Percentiles rank a stretch among this genome's conserved stretches.
Conservation (phyloP, 1,140 invertebrate species). For the Pectinophora gossypiella region DNA sequence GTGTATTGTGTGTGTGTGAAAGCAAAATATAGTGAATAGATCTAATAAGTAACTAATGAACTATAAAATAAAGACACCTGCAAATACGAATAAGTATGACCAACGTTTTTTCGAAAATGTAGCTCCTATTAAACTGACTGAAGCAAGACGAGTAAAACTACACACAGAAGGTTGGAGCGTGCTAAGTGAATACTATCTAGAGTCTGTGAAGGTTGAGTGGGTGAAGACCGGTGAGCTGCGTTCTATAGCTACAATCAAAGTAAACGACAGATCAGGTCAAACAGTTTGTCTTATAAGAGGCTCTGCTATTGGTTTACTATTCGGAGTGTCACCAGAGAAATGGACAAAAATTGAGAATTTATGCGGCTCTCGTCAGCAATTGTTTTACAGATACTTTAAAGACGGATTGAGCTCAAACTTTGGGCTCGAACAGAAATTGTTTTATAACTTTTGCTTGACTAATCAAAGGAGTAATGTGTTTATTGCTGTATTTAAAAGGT, state of each 20-base stretch:
- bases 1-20: no score
- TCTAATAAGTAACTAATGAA: no score
- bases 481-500: conserved; percentile 41
- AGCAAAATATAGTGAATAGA: no score
- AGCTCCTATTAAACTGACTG: conserved; percentile 46
- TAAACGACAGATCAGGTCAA: conserved; percentile 50
- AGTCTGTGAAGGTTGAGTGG: conserved; percentile 60
- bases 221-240: conserved; percentile 25
- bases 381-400: conserved; percentile 65
- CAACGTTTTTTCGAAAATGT: conserved; percentile 30
- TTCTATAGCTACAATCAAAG: conserved; percentile 46
- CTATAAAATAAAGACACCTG: no score
- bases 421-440: conserved; percentile 52
- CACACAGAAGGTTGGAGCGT: conserved; percentile 46
- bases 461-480: conserved; percentile 47
- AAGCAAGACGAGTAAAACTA: conserved; percentile 37
- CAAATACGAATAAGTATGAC: no score
- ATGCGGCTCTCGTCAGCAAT: conserved; percentile 35
- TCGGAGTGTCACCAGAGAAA: conserved; percentile 43
- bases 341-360: conserved; percentile 57
- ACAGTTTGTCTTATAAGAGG: conserved; percentile 52
- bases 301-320: conserved; percentile 38
- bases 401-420: conserved; percentile 47
- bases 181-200: conserved; percentile 51
- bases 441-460: conserved; percentile 59